phyloP scores from a whole-genome alignment of 2,113 vertebrate genomes.

The Petaurus breviceps region DNA sequence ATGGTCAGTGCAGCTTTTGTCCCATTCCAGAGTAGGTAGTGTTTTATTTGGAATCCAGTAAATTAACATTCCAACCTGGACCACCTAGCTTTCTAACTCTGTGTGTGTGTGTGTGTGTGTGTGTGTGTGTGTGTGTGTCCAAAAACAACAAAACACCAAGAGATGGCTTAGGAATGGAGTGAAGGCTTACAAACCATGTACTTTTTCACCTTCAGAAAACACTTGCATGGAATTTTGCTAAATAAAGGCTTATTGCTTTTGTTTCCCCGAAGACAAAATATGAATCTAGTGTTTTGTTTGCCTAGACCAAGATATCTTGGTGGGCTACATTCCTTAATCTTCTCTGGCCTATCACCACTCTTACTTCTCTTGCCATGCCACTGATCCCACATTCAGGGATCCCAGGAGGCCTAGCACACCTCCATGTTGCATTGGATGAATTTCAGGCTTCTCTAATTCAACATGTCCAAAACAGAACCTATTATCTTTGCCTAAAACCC shows the following conservation, averaged over 20 bases:
- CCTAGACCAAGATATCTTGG: slow-evolving; percentile 47
- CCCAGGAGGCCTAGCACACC: not conserved
- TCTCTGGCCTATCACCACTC: not conserved
- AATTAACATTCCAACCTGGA: slow-evolving; percentile 68
- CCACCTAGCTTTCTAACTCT: slow-evolving; percentile 63
- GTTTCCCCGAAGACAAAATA: slow-evolving; percentile 21
- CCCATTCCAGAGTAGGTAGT: slow-evolving; percentile 61
- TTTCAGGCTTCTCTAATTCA: not conserved
- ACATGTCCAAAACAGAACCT: not conserved
- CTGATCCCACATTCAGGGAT: not conserved
- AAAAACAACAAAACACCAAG: slow-evolving; percentile 39
- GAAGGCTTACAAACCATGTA: not conserved
- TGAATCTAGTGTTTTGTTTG: slow-evolving; percentile 48
- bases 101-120: not conserved
- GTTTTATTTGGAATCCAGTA: slow-evolving; percentile 73
- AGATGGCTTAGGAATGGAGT: not conserved
- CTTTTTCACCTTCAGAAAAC: slow-evolving; percentile 48
- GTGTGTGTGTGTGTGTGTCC: slow-evolving; percentile 15
- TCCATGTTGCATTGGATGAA: not conserved
- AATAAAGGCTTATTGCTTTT: slow-evolving; percentile 23
- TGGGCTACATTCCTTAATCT: slow-evolving; percentile 46
- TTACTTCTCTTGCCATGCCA: not conserved
- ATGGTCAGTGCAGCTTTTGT: slow-evolving; percentile 53
- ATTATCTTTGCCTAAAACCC: not conserved
- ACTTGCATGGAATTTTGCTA: slow-evolving; percentile 44